Conservation (phyloP, 2,797 vertebrate genomes). For the Lagorchestes hirsutus region DNA sequence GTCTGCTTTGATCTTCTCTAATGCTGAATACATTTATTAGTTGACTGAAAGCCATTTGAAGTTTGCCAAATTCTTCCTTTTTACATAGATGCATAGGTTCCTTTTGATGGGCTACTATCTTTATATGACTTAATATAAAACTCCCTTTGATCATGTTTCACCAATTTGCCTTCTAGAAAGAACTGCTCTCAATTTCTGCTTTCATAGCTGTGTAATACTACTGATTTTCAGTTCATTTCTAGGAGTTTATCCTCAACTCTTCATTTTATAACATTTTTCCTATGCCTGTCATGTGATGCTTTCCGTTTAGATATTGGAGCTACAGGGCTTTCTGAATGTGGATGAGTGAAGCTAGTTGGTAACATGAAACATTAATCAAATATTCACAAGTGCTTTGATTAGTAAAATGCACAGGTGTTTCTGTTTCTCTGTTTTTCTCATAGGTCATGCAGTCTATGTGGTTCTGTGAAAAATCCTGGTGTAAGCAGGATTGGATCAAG, state of each 20-base stretch:
- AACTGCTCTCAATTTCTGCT: neutral
- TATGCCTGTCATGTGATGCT: neutral
- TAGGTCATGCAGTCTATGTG: neutral
- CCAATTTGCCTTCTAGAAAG: neutral
- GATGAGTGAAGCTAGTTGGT: neutral
- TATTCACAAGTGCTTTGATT: neutral
- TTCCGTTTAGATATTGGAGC: neutral
- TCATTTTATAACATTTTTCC: conserved; percentile 18
- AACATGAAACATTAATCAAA: neutral
- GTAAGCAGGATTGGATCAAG: neutral
- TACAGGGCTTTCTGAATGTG: neutral
- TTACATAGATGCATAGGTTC: neutral
- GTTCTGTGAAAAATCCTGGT: neutral
- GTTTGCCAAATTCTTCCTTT: neutral
- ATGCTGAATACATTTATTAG: neutral
- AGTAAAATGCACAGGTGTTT: neutral
- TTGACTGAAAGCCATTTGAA: neutral
- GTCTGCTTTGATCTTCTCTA: neutral
- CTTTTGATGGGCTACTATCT: neutral
- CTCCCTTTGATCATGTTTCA: neutral
- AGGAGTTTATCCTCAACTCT: neutral
- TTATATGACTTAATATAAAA: neutral
- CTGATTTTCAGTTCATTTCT: neutral
- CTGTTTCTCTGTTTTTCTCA: neutral
- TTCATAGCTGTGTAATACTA: neutral